Evolutionary conservation across 2,888 invertebrate species (phyloP).

Genomic region (Creontiades dilutus): DNA sequence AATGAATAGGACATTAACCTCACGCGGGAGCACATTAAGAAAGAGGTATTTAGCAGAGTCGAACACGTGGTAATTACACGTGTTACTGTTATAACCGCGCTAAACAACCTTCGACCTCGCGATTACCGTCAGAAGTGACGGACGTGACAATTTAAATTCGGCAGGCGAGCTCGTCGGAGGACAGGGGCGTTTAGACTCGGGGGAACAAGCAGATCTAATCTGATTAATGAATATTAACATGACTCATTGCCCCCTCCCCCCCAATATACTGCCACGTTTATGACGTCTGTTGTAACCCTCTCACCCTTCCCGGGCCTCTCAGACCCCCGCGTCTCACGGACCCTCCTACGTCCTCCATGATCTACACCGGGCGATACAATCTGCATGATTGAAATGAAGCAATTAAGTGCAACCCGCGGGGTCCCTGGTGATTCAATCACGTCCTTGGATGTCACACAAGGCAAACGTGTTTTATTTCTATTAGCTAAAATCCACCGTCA

Average conservation of each 20-base stretch:
- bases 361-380: constrained; percentile 65
- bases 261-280: constrained; percentile 35
- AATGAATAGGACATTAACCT: background rate
- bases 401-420: constrained; percentile 45
- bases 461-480: constrained; percentile 15
- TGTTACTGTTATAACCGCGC: background rate
- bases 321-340: constrained; percentile 10
- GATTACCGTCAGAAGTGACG: constrained; percentile 24
- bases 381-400: constrained; percentile 67
- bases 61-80: background rate
- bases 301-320: background rate
- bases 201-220: constrained; percentile 70
- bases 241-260: constrained; percentile 63
- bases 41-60: background rate
- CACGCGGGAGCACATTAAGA: background rate
- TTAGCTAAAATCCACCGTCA: background rate
- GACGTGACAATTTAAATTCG: constrained; percentile 63
- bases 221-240: constrained; percentile 69
- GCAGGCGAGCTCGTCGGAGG: background rate
- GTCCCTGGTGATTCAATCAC: constrained; percentile 57
- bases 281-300: background rate
- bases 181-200: constrained; percentile 38
- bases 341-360: constrained; percentile 31
- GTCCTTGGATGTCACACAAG: background rate
- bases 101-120: background rate